A percentile compares a stretch with the other conserved stretches of the same genome.
Conservation (phyloP, 2,113 vertebrate genomes). For the Rhipidura dahli region DNA sequence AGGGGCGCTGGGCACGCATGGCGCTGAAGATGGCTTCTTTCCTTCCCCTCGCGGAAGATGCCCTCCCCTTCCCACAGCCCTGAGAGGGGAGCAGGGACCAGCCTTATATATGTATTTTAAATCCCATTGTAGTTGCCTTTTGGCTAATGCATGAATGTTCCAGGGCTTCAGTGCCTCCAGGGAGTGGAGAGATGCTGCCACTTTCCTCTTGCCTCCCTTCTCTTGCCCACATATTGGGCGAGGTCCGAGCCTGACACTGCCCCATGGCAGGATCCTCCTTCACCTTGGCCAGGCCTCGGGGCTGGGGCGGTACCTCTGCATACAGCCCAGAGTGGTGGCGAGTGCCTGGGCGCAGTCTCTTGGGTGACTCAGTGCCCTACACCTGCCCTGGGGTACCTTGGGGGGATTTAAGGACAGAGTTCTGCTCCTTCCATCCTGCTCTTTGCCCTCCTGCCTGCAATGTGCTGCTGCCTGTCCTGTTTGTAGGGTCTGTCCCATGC, state of each 20-base stretch:
- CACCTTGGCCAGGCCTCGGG: background rate
- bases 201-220: background rate
- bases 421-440: background rate
- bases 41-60: constrained; percentile 38
- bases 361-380: rapidly evolving
- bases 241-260: background rate
- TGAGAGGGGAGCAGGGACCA: constrained; percentile 47
- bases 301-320: background rate
- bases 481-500: background rate
- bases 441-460: background rate
- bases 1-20: constrained; percentile 30
- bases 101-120: constrained; percentile 7
- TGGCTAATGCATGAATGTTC: constrained; percentile 38
- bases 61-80: constrained; percentile 25
- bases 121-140: background rate
- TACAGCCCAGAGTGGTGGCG: background rate
- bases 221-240: background rate
- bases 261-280: background rate
- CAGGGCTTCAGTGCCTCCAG: constrained; percentile 56
- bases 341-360: background rate
- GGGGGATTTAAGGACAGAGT: background rate
- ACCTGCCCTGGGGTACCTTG: background rate
- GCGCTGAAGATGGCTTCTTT: constrained; percentile 67
- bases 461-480: background rate
- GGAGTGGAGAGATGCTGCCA: background rate